These are phyloP conservation scores for Oreochromis niloticus DNA, from an alignment of 2,113 vertebrate genomes.

Conservation along the genomic window DNA sequence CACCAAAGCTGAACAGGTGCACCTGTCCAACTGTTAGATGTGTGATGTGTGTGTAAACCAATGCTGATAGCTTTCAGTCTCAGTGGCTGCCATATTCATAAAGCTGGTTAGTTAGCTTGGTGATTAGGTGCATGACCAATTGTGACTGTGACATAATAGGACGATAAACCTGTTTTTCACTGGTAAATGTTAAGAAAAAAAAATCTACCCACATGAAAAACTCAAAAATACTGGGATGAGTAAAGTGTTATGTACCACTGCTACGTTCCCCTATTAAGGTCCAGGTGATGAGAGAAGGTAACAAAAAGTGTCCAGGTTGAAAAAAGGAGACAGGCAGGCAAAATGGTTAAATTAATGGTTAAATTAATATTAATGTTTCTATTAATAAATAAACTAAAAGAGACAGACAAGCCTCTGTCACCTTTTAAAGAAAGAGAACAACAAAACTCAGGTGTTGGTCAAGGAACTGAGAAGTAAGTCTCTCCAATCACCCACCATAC, in stretches of 20 bases:
- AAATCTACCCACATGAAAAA: not conserved
- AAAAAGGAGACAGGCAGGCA: not conserved
- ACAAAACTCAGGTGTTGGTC: not conserved
- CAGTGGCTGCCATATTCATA: not conserved
- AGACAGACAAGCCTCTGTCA: not conserved
- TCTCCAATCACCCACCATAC: not conserved
- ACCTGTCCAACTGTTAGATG: not conserved
- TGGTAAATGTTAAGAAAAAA: not conserved
- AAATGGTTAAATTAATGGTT: not conserved
- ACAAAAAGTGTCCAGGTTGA: not conserved
- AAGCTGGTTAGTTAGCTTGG: not conserved
- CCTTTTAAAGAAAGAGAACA: not conserved
- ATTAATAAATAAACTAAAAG: not conserved
- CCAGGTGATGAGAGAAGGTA: not conserved
- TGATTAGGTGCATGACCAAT: not conserved
- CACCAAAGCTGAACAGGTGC: not conserved
- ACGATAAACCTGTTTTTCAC: not conserved
- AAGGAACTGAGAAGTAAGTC: not conserved
- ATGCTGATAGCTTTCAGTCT: not conserved
- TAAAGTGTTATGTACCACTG: not conserved
- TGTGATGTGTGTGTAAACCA: not conserved
- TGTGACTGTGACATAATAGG: not conserved
- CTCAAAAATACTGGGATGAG: not conserved
- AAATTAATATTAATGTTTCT: not conserved
- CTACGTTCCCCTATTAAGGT: not conserved